Percentiles rank a stretch among this genome's conserved stretches.
These are phyloP conservation scores for Morone chrysops DNA, from an alignment of 2,113 vertebrate species.

Conservation along the genomic window DNA sequence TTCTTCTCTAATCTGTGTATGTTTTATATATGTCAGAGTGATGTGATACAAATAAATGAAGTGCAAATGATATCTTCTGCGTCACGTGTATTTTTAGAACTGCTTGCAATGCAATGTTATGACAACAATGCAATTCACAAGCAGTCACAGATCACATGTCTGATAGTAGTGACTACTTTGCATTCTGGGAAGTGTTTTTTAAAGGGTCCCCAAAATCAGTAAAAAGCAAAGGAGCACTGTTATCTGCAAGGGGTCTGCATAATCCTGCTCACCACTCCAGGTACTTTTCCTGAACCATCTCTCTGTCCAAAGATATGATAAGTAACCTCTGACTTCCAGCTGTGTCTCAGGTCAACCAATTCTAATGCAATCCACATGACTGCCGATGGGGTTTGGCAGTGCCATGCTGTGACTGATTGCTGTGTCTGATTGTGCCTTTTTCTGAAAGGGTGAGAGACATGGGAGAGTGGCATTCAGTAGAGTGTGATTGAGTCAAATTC, in stretches of 20 bases:
- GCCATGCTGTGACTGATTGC: conserved; percentile 63
- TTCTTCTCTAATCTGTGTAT: conserved; percentile 38
- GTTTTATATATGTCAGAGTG: conserved; percentile 56
- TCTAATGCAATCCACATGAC: conserved; percentile 71
- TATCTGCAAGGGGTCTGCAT: conserved; percentile 41
- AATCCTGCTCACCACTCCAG: conserved; percentile 34
- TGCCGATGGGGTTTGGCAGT: conserved; percentile 23
- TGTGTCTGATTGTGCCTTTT: conserved; percentile 27
- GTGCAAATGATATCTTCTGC: conserved; percentile 48
- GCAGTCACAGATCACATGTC: not conserved
- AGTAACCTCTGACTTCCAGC: conserved; percentile 57
- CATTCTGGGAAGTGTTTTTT: conserved; percentile 22
- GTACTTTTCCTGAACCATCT: conserved; percentile 57
- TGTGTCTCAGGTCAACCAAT: conserved; percentile 18
- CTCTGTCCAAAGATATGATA: conserved; percentile 61
- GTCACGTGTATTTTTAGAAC: conserved; percentile 48
- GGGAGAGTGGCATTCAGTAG: not conserved
- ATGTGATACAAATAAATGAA: conserved; percentile 75
- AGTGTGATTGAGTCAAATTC: conserved; percentile 44
- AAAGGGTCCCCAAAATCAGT: not conserved
- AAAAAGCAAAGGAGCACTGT: not conserved
- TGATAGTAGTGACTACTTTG: conserved; percentile 6
- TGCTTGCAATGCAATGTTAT: not conserved
- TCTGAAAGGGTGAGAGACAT: not conserved
- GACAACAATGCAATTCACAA: not conserved